Base-by-base conservation (phyloP, 2,797 vertebrate species). In the Octomys mimax region DNA sequence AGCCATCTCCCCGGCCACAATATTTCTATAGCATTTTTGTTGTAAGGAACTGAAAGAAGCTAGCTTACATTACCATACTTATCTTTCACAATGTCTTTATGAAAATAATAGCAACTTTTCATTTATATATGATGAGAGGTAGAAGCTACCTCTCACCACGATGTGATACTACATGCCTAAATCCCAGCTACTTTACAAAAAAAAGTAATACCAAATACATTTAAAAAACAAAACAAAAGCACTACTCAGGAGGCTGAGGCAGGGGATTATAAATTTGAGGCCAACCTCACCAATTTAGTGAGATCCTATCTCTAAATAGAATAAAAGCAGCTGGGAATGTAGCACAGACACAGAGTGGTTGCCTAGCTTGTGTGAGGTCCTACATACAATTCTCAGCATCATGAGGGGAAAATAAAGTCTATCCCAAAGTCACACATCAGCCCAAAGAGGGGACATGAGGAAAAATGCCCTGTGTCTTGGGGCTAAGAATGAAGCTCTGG, bases 91-190 rank as follows among this genome's bases (percentile, higher is more conserved):
- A 61, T 36, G 31, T 78, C 49, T 92, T 94, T 92, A 77, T 31
- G 36, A 93, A 97, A 96, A 89, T 46, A 96, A 92, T 49, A 31
- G 0, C 61, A 87, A 86, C 62, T 95, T 95, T 95, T 73, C 78
- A 87, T 70, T 94, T 95, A 94, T 75, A 80, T 57, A 81, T 84
- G 33, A 90, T 81, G 33, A 90, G 49, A 96, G 95, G 14, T 8
- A 61, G 26, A 94, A 52, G 59, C 42, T 97, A 96, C 92, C 42
- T 57, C 84, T 16, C 42, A 52, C 52, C 52, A 46, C 16, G 46
- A 54, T 54, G 77, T 54, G 77, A 79, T 19, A 16, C 49, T 79
- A 54, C 3, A 19, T 49, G 49, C 46, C 31, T 54, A 54, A 54
- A 33, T 79, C 28, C 49, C 49, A 79, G 77, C 31, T 52, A 33